Evolutionary conservation across 1,140 invertebrate genomes (phyloP).

Genomic region (Drosophila hydei): DNA sequence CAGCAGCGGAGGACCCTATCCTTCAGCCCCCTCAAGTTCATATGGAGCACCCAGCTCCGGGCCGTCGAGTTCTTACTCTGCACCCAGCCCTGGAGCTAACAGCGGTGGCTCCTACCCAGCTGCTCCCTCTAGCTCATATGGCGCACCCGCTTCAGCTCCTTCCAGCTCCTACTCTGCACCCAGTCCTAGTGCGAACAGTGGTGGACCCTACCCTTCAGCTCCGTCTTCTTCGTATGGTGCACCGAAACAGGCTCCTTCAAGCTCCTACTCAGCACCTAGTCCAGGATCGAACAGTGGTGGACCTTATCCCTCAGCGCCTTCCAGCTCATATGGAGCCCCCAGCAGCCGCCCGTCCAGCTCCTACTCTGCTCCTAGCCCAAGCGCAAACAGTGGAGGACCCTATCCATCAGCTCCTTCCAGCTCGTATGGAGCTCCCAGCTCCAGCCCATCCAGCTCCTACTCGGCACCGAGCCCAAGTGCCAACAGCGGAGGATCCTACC

Average conservation of each 20-base stretch:
- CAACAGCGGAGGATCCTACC: neutral
- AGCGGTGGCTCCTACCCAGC: conserved; percentile 28
- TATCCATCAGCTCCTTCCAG: conserved; percentile 31
- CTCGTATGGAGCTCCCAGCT: conserved; percentile 15
- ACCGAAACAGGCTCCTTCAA: conserved; percentile 25
- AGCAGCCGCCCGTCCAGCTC: conserved; percentile 30
- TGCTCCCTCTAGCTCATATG: conserved; percentile 43
- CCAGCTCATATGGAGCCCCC: conserved; percentile 28
- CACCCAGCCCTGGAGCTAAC: conserved; percentile 26
- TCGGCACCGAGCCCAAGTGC: conserved; percentile 35
- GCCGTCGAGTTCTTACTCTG: conserved; percentile 54
- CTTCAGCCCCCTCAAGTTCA: conserved; percentile 49
- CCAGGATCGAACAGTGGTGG: conserved; percentile 24
- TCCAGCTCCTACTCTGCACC: conserved; percentile 43
- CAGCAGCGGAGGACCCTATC: conserved; percentile 50
- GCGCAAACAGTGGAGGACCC: conserved; percentile 28
- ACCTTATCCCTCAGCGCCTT: conserved; percentile 40
- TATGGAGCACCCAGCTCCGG: conserved; percentile 44
- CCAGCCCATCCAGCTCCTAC: conserved; percentile 70
- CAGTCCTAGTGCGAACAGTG: conserved; percentile 20
- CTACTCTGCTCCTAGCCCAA: conserved; percentile 32
- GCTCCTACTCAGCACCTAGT: conserved; percentile 33
- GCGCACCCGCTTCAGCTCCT: conserved; percentile 17
- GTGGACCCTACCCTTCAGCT: conserved; percentile 40
- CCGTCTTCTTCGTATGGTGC: conserved; percentile 26